Evolutionary conservation across 2,888 invertebrate species (phyloP).

Genomic region (Opisthograptis luteolata): DNA sequence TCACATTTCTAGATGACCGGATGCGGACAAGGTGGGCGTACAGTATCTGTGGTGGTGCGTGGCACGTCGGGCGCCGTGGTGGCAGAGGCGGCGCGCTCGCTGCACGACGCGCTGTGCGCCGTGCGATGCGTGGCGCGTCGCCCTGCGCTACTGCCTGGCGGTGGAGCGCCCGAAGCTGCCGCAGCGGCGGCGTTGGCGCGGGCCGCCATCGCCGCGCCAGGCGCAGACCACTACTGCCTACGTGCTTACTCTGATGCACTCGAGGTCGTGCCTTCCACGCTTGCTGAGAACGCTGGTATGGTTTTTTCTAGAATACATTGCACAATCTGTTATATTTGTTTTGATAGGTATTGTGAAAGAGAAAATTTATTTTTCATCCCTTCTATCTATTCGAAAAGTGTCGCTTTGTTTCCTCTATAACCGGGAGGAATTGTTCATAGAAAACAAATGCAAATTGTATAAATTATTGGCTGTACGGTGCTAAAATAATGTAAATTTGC

Average conservation of each 20-base stretch:
- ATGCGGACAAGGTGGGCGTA: constrained; percentile 93
- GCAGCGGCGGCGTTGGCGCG: constrained; percentile 93
- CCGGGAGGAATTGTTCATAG: too few species aligned
- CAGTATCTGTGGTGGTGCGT: constrained; percentile 96
- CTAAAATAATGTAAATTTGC: too few species aligned
- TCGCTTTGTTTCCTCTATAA: too few species aligned
- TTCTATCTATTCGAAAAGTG: too few species aligned
- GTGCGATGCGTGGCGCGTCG: constrained; percentile 98
- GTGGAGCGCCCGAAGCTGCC: constrained; percentile 99
- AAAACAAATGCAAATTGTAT: too few species aligned
- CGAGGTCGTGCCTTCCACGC: constrained; percentile 87
- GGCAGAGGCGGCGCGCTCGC: constrained; percentile 95
- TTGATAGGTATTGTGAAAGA: too few species aligned
- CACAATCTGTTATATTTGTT: too few species aligned
- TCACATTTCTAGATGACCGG: constrained; percentile 93
- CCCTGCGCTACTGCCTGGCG: constrained; percentile 96
- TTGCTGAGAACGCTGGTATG: constrained; percentile 77
- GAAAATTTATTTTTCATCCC: too few species aligned
- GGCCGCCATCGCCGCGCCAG: constrained; percentile 92
- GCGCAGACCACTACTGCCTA: constrained; percentile 97
- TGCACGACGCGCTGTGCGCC: constrained; percentile 95
- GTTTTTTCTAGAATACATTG: not conserved
- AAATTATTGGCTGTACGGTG: too few species aligned
- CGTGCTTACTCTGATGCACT: constrained; percentile 97
- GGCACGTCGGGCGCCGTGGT: constrained; percentile 93